These are phyloP conservation scores for Tonatia bakeri DNA, from an alignment of 2,113 vertebrate genomes.

Conservation along the genomic window DNA sequence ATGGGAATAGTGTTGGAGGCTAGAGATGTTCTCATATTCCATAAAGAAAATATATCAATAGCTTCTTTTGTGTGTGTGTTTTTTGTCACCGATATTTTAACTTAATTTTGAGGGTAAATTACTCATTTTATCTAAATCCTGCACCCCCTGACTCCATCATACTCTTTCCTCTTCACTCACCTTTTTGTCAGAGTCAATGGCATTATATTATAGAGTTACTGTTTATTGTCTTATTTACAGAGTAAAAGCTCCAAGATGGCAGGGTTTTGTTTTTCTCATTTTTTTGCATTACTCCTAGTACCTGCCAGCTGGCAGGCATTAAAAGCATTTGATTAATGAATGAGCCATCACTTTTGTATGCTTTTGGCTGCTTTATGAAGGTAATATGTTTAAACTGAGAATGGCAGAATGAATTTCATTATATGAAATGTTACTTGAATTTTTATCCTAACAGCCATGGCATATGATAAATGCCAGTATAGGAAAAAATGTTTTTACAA, in stretches of 20 bases:
- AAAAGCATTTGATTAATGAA: not conserved
- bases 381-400: constrained; percentile 3
- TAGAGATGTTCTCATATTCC: not conserved
- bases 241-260: not conserved
- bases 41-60: not conserved
- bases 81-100: not conserved
- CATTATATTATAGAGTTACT: not conserved
- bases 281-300: not conserved
- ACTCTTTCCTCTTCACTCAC: not conserved
- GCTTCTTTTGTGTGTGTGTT: fast-evolving
- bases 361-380: not conserved
- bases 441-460: not conserved
- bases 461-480: not conserved
- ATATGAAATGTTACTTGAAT: not conserved
- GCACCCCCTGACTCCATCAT: no score
- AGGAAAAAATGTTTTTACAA: constrained; percentile 13
- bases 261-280: not conserved
- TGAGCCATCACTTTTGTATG: not conserved
- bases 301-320: not conserved
- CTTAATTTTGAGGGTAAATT: not conserved
- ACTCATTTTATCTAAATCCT: not conserved
- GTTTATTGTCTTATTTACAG: not conserved
- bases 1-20: not conserved
- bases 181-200: not conserved
- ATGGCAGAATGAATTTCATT: not conserved